These are phyloP conservation scores for Porites lutea DNA, from an alignment of 64 coral and sea anemone genomes.

Conservation along the genomic window DNA sequence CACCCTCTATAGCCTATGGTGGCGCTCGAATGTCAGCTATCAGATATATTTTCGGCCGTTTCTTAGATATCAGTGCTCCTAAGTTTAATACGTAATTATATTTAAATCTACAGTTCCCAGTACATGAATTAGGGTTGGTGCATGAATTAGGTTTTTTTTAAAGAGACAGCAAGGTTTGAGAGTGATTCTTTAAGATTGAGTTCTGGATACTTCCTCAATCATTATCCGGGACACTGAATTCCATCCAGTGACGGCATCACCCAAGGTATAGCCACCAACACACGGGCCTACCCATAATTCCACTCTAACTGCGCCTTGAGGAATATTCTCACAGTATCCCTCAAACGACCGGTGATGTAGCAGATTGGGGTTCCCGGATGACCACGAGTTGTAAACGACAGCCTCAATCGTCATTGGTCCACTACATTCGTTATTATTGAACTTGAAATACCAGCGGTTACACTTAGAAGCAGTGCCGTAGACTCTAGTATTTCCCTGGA, in stretches of 20 bases:
- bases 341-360: background rate
- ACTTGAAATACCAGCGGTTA: conserved; percentile 67
- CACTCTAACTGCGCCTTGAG: background rate
- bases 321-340: conserved; percentile 49
- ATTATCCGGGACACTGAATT: background rate
- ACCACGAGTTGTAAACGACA: background rate
- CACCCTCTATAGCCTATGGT: too few relatives aligned
- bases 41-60: too few relatives aligned
- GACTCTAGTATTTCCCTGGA: conserved; percentile 23
- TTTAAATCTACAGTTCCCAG: too few relatives aligned
- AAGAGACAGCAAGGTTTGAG: background rate
- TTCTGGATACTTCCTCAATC: background rate
- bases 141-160: too few relatives aligned
- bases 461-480: conserved; percentile 2
- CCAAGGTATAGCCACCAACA: background rate
- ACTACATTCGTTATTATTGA: conserved; percentile 47
- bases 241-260: background rate
- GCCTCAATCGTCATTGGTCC: conserved; percentile 53
- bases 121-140: too few relatives aligned
- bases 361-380: background rate
- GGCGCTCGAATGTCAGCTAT: too few relatives aligned
- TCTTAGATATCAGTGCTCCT: too few relatives aligned
- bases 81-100: too few relatives aligned
- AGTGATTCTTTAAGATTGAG: background rate
- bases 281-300: conserved; percentile 63